phyloP scores from a whole-genome alignment of 2,113 vertebrate genomes.

The Elachura formosa region DNA sequence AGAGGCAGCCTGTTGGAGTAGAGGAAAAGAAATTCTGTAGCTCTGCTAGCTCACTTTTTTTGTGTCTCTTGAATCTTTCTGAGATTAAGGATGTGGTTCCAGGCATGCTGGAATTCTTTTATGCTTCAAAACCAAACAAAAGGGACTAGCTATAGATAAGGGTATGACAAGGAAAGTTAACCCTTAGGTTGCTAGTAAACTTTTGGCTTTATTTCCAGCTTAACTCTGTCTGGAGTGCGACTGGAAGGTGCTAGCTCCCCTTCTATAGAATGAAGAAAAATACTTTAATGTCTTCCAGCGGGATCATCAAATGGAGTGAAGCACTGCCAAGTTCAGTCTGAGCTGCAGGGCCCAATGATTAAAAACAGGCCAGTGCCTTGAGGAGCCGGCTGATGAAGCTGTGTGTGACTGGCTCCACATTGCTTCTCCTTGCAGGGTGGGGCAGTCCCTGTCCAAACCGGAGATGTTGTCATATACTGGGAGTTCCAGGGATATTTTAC shows the following conservation, averaged over 20 bases:
- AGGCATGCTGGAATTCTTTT: not conserved
- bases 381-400: not conserved
- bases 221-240: not conserved
- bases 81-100: constrained; percentile 24
- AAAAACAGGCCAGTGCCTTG: constrained; percentile 37
- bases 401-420: not conserved
- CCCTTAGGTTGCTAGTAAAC: not conserved
- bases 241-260: not conserved
- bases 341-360: constrained; percentile 36
- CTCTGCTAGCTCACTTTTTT: not conserved
- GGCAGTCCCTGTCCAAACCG: not conserved
- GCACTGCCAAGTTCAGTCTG: not conserved
- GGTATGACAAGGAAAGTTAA: not conserved
- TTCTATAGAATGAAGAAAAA: constrained; percentile 21
- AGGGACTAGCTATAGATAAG: constrained; percentile 17
- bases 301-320: constrained; percentile 36
- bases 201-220: not conserved
- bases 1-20: constrained; percentile 19
- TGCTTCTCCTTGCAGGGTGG: not conserved
- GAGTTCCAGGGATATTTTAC: not conserved
- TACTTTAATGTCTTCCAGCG: constrained; percentile 35
- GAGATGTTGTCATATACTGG: not conserved
- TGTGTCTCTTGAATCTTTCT: constrained; percentile 30
- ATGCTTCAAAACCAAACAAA: constrained; percentile 36
- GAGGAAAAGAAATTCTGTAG: not conserved